A percentile compares a stretch with the other conserved stretches of the same genome.
Conservation (phyloP, 2,113 vertebrate genomes). For the Nothobranchius furzeri region DNA sequence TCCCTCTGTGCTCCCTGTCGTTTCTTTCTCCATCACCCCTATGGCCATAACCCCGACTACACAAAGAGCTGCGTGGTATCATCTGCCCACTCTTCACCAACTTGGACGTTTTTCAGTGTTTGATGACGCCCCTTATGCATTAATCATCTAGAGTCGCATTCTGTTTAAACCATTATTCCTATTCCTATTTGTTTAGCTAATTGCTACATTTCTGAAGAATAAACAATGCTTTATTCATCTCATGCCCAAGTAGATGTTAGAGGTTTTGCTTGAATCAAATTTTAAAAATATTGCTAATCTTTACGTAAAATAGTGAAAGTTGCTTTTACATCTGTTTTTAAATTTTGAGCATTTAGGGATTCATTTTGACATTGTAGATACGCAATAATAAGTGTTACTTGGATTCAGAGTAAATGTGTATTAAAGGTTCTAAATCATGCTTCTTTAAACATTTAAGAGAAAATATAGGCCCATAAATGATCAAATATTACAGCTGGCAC, state of each 20-base stretch:
- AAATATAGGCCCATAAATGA: too few species aligned
- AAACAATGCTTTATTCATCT: not conserved
- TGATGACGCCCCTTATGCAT: constrained; percentile 22
- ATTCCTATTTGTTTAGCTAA: not conserved
- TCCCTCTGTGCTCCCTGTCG: constrained; percentile 6
- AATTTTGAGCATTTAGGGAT: not conserved
- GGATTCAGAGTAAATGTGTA: too few species aligned
- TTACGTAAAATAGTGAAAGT: not conserved
- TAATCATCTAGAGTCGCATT: constrained; percentile 22
- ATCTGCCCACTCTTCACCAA: constrained; percentile 50
- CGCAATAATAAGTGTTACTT: too few species aligned
- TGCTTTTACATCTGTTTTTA: not conserved
- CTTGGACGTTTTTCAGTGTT: constrained; percentile 44
- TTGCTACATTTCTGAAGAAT: not conserved
- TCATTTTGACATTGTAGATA: too few species aligned
- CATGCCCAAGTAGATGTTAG: not conserved
- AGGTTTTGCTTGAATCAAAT: not conserved
- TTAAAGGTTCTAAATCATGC: too few species aligned
- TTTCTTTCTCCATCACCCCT: constrained; percentile 28
- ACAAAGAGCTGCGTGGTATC: constrained; percentile 55
- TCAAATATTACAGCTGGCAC: too few species aligned
- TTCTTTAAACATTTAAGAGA: too few species aligned
- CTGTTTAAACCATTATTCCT: too few species aligned
- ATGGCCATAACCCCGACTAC: constrained; percentile 39
- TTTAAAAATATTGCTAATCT: not conserved